A percentile compares a stretch with the other conserved stretches of the same genome.
phyloP scores from a whole-genome alignment of 2,888 invertebrate species.

The Sinelater perroti region DNA sequence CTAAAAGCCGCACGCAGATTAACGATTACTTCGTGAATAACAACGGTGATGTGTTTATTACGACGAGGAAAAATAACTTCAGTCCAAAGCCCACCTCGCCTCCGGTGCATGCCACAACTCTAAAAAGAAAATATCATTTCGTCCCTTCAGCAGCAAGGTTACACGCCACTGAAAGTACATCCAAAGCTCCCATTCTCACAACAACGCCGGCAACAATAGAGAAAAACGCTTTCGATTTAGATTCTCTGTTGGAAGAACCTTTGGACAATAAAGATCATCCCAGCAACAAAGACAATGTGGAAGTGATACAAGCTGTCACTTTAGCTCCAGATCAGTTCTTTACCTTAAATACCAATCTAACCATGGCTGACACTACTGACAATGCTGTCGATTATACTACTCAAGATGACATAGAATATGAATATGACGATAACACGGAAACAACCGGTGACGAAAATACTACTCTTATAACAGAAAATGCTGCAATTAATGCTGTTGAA shows the following conservation, averaged over 20 bases:
- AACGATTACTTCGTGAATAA: constrained; percentile 56
- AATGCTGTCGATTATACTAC: constrained; percentile 19
- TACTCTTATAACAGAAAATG: constrained; percentile 8
- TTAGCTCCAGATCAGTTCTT: constrained; percentile 21
- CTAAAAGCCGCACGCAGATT: constrained; percentile 47
- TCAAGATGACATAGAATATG: constrained; percentile 14
- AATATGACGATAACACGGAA: constrained; percentile 34
- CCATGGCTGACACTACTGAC: not conserved
- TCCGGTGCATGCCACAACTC: constrained; percentile 46
- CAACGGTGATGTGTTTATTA: constrained; percentile 54
- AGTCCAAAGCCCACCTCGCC: constrained; percentile 49
- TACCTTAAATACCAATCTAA: not conserved
- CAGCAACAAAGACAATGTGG: constrained; percentile 40
- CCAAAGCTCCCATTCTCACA: constrained; percentile 37
- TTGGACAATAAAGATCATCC: constrained; percentile 59
- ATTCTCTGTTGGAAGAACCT: constrained; percentile 68
- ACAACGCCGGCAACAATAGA: constrained; percentile 31
- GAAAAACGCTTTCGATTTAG: constrained; percentile 61
- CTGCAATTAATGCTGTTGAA: constrained; percentile 16
- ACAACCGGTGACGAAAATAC: constrained; percentile 10
- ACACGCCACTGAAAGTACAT: constrained; percentile 42
- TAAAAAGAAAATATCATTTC: constrained; percentile 50
- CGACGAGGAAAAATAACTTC: constrained; percentile 47
- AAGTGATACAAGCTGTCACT: constrained; percentile 33
- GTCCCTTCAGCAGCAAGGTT: constrained; percentile 41